A percentile compares a stretch with the other conserved stretches of the same genome.
phyloP scores from a whole-genome alignment of 2,888 invertebrate species.

The Tetropium fuscum region DNA sequence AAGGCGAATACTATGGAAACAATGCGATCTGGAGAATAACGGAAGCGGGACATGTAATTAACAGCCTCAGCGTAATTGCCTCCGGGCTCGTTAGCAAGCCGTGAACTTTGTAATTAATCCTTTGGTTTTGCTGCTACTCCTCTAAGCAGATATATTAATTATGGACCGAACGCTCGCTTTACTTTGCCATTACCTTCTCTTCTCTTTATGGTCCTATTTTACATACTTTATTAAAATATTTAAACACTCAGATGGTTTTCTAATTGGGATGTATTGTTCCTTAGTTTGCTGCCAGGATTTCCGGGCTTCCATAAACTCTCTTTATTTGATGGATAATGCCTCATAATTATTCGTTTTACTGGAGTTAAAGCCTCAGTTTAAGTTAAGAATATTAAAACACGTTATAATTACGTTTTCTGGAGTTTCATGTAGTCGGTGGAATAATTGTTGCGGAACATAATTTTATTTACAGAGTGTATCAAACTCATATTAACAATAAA shows the following conservation, averaged over 20 bases:
- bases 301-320: no score
- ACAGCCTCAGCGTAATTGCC: conserved; percentile 68
- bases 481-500: no score
- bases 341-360: no score
- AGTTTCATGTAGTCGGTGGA: no score
- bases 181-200: conserved; percentile 44
- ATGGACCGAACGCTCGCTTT: conserved; percentile 62
- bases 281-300: conserved; percentile 26
- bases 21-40: conserved; percentile 43
- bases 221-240: conserved; percentile 55
- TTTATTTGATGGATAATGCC: no score
- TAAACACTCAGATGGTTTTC: conserved; percentile 50
- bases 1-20: conserved; percentile 36
- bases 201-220: conserved; percentile 15
- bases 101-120: conserved; percentile 69
- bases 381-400: no score
- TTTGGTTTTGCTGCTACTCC: conserved; percentile 63
- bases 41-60: conserved; percentile 65
- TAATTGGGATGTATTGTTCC: conserved; percentile 48
- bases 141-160: conserved; percentile 66
- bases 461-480: no score
- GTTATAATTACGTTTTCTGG: no score
- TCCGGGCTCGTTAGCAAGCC: conserved; percentile 68
- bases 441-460: no score
- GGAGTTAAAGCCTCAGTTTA: no score